Evolutionary conservation across 2,113 vertebrate genomes (phyloP), one percentile per base, ranked within the genome.

Genomic region (Vimba vimba): DNA sequence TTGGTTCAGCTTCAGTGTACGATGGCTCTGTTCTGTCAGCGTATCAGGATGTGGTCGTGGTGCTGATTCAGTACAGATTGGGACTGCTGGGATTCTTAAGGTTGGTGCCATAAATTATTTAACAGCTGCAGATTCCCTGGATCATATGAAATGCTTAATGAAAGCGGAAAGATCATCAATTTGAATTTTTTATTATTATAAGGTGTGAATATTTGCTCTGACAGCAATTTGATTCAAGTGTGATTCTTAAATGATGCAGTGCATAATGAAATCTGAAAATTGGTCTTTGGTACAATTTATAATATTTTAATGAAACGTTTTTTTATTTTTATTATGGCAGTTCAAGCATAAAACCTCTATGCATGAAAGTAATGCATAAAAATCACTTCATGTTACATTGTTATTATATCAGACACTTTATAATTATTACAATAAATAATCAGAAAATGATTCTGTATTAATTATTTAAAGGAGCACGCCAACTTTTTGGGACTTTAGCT

Each of bases 1-100:
- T 75, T 0, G 97, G 96, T 0, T 87, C 93, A 4, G 95, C 95
- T 27, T 96, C 95, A 4, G 0, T 85, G 0, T 94, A 88, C 0
- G 96, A 97, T 11, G 96, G 96, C 4, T 96, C 97, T 3, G 94
- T 93, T 55, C 57, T 97, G 87, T 93, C 95, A 11, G 95, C 95
- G 43, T 95, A 96, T 79, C 93, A 96, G 84, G 91, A 96, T 6
- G 93, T 97, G 69, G 94, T 97, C 13, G 94, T 97, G 57, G 96
- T 97, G 85, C 17, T 93, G 15, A 92, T 97, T 84, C 97, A 98
- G 92, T 97, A 97, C 88, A 94, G 96, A 33, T 85, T 97, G 30
- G 96, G 96, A 15, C 2, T 96, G 25, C 19, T 93, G n/a, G 97
- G 97, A 6, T 97, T 97, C 89, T 89, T 97, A 57, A 96, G 96